Conservation (phyloP, 2,888 invertebrate species). For the Melinopterus prodromus region DNA sequence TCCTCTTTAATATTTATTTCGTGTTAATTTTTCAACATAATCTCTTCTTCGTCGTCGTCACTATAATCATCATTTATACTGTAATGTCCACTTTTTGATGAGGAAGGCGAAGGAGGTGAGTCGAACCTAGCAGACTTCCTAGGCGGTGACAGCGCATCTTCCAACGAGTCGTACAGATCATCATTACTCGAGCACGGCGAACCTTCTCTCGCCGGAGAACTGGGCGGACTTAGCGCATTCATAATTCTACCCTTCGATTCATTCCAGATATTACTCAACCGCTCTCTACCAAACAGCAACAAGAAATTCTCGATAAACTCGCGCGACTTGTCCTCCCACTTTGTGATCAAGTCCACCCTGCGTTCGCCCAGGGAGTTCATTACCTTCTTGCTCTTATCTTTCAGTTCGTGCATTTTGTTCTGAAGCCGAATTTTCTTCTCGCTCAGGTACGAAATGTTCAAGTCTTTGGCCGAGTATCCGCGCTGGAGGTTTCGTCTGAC, state of each 20-base stretch:
- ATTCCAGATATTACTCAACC: constrained; percentile 89
- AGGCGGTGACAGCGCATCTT: constrained; percentile 56
- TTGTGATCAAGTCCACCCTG: constrained; percentile 87
- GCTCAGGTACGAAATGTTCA: constrained; percentile 97
- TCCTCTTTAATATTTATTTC: not conserved
- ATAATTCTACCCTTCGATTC: constrained; percentile 90
- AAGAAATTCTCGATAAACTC: constrained; percentile 97
- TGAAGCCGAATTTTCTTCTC: constrained; percentile 97
- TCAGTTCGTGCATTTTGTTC: constrained; percentile 96
- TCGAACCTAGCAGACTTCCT: constrained; percentile 57
- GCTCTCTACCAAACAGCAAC: constrained; percentile 88
- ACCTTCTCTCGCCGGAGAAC: constrained; percentile 68
- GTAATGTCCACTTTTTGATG: constrained; percentile 35
- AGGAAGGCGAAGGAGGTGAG: constrained; percentile 45
- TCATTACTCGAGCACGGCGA: constrained; percentile 57
- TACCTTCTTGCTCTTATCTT: constrained; percentile 90
- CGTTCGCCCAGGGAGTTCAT: constrained; percentile 85
- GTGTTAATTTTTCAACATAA: not conserved
- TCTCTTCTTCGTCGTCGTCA: constrained; percentile 34
- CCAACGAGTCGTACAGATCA: constrained; percentile 51
- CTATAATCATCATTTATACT: constrained; percentile 36
- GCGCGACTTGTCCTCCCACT: constrained; percentile 98
- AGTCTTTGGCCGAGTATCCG: constrained; percentile 97
- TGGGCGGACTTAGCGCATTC: constrained; percentile 91
- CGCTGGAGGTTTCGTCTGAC: constrained; percentile 95